phyloP scores from a whole-genome alignment of 2,888 invertebrate species.

The Mermis nigrescens region DNA sequence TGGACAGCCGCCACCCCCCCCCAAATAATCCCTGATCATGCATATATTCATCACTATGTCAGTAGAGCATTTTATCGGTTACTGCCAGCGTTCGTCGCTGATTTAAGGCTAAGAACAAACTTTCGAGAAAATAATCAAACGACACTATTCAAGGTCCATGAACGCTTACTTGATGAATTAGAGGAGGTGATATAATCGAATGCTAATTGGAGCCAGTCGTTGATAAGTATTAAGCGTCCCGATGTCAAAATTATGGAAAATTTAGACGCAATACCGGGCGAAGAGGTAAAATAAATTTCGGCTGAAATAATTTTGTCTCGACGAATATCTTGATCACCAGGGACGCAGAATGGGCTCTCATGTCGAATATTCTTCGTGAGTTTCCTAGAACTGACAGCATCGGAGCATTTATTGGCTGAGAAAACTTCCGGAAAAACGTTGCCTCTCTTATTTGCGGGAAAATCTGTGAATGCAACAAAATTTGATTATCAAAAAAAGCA shows the following conservation, averaged over 20 bases:
- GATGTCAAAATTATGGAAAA: conserved; percentile 25
- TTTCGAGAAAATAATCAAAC: too few relatives aligned
- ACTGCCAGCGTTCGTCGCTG: too few relatives aligned
- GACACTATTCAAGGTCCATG: too few relatives aligned
- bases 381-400: too few relatives aligned
- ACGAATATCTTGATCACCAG: neutral
- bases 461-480: conserved; percentile 26
- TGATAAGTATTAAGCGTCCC: conserved; percentile 22
- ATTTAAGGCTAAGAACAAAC: too few relatives aligned
- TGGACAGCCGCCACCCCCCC: too few relatives aligned
- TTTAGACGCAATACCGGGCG: conserved; percentile 23
- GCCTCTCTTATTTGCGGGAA: conserved; percentile 50
- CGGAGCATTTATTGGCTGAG: neutral
- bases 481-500: neutral
- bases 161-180: neutral
- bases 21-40: too few relatives aligned
- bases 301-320: conserved; percentile 4
- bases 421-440: conserved; percentile 56
- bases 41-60: too few relatives aligned
- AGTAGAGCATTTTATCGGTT: too few relatives aligned
- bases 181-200: neutral
- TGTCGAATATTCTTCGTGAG: too few relatives aligned
- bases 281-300: conserved; percentile 27
- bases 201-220: conserved; percentile 22
- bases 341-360: too few relatives aligned